Evolutionary conservation across 2,113 vertebrate genomes (phyloP).

Genomic region (Lates calcarifer): DNA sequence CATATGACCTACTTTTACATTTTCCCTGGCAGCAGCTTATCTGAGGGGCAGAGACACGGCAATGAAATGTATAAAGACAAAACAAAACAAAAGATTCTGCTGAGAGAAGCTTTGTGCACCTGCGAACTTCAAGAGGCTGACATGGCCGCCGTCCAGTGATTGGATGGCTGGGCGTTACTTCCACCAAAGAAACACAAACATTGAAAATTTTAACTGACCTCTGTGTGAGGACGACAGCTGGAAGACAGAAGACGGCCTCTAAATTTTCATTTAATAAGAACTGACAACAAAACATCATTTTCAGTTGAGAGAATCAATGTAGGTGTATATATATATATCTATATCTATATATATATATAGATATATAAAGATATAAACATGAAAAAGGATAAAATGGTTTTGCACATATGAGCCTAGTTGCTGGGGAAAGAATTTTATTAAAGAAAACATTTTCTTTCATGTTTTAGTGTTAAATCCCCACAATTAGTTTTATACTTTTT

Average conservation of each 20-base stretch:
- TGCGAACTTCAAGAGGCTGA: slow-evolving; percentile 13
- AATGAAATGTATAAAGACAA: slow-evolving; percentile 4
- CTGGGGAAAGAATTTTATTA: no score
- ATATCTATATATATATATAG: no score
- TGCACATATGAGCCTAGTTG: no score
- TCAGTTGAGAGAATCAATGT: not conserved
- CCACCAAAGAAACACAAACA: slow-evolving; percentile 35
- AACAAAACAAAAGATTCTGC: slow-evolving; percentile 42
- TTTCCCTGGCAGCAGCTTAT: slow-evolving; percentile 59
- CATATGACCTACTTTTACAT: slow-evolving; percentile 60
- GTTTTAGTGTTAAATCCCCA: no score
- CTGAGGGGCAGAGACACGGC: not conserved
- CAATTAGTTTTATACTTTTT: no score
- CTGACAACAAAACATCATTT: not conserved
- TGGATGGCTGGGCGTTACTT: slow-evolving; percentile 3
- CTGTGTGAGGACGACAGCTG: not conserved
- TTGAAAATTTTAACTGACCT: not conserved
- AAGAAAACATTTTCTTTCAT: no score
- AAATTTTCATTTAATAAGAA: not conserved
- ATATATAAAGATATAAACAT: no score
- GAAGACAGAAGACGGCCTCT: not conserved
- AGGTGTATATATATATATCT: no score
- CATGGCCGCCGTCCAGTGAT: slow-evolving; percentile 4
- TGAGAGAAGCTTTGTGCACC: slow-evolving; percentile 42
- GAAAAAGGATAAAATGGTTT: no score